These are phyloP conservation scores for Lasius platythorax DNA, from an alignment of 2,888 invertebrate species.

Conservation along the genomic window DNA sequence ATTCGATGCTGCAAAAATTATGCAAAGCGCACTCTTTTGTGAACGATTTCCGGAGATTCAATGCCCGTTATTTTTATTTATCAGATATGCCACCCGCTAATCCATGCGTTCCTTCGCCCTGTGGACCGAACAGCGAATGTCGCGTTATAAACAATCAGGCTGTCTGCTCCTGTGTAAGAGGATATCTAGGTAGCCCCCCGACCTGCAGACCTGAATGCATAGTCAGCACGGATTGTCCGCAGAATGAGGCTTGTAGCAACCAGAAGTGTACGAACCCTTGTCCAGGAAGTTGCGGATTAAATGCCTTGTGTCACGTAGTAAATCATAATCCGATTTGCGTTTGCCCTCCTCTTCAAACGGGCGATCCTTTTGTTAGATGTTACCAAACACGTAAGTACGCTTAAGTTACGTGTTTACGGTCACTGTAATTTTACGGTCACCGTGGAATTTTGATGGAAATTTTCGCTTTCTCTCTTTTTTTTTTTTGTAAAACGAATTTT, in stretches of 20 bases:
- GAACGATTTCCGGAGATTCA: neutral
- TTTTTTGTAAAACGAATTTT: neutral
- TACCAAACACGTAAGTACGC: slow-evolving; percentile 81
- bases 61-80: slow-evolving; percentile 20
- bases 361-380: slow-evolving; percentile 93
- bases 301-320: slow-evolving; percentile 92
- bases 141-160: slow-evolving; percentile 78
- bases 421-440: neutral
- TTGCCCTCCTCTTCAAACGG: slow-evolving; percentile 90
- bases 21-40: neutral
- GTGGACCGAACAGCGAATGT: slow-evolving; percentile 93
- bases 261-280: slow-evolving; percentile 95
- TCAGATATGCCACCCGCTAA: slow-evolving; percentile 78
- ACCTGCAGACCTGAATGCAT: slow-evolving; percentile 93
- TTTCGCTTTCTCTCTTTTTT: neutral
- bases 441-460: neutral
- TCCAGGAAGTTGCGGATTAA: slow-evolving; percentile 92
- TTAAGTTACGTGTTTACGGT: neutral
- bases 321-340: slow-evolving; percentile 94
- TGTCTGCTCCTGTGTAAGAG: slow-evolving; percentile 91
- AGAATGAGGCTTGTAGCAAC: slow-evolving; percentile 92
- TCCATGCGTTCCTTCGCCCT: slow-evolving; percentile 92
- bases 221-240: slow-evolving; percentile 91
- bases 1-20: neutral
- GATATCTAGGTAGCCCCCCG: slow-evolving; percentile 92